Evolutionary conservation across 1,140 invertebrate species (phyloP).

Genomic region (Hyles euphorbiae): DNA sequence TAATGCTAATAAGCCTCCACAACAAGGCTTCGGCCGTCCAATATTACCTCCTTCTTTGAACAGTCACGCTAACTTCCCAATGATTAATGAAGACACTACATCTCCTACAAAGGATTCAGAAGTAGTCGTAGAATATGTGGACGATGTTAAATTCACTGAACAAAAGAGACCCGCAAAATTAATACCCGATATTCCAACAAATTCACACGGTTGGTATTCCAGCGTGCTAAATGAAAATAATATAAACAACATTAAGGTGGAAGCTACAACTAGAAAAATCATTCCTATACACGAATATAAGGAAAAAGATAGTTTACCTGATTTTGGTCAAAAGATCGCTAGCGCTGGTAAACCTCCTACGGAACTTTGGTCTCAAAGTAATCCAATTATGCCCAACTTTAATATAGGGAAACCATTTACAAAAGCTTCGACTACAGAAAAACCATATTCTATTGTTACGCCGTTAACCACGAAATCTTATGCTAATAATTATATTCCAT

Average conservation of each 20-base stretch:
- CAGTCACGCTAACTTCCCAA: slow-evolving; percentile 71
- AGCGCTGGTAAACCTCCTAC: slow-evolving; percentile 44
- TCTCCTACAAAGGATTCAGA: slow-evolving; percentile 22
- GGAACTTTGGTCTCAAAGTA: slow-evolving; percentile 46
- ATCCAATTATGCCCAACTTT: slow-evolving; percentile 32
- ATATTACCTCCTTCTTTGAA: slow-evolving; percentile 40
- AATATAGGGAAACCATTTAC: slow-evolving; percentile 57
- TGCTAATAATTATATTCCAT: slow-evolving; percentile 53
- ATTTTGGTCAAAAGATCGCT: slow-evolving; percentile 63
- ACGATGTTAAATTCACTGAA: slow-evolving; percentile 25
- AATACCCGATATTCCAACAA: slow-evolving; percentile 54
- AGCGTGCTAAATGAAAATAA: slow-evolving; percentile 53
- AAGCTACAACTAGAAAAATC: slow-evolving; percentile 59
- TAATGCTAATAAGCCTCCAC: slow-evolving; percentile 5
- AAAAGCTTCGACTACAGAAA: slow-evolving; percentile 38
- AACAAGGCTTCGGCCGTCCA: slow-evolving; percentile 6
- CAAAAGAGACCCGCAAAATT: slow-evolving; percentile 41
- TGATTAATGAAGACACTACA: slow-evolving; percentile 52
- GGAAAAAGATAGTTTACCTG: slow-evolving; percentile 34
- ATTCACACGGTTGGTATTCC: slow-evolving; percentile 70
- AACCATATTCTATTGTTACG: slow-evolving; percentile 16
- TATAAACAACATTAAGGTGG: slow-evolving; percentile 55
- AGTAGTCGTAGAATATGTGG: slow-evolving; percentile 32
- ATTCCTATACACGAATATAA: slow-evolving; percentile 65
- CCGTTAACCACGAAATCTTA: slow-evolving; percentile 43